phyloP scores from a whole-genome alignment of 92 coral and sea anemone genomes.

The Scolanthus callimorphus region DNA sequence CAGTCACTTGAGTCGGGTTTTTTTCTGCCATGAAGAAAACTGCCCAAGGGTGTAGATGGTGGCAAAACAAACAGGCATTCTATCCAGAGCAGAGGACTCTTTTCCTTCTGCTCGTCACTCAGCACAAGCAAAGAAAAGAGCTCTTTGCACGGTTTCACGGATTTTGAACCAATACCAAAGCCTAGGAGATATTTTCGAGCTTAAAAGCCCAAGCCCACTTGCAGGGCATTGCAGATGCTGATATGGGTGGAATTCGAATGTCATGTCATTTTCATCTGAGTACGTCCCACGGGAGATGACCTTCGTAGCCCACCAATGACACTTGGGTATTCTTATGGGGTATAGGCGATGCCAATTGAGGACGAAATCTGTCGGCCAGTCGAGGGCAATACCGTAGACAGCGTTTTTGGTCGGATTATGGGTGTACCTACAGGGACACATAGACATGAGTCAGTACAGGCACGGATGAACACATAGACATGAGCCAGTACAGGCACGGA shows the following conservation, averaged over 20 bases:
- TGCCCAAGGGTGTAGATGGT: too few relatives aligned
- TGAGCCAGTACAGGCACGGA: not conserved
- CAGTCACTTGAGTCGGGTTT: too few relatives aligned
- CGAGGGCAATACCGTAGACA: slow-evolving; percentile 72
- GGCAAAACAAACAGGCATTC: too few relatives aligned
- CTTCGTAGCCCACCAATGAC: slow-evolving; percentile 58
- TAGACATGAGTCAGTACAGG: not conserved
- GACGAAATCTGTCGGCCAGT: slow-evolving; percentile 60
- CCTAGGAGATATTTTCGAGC: slow-evolving; percentile 38
- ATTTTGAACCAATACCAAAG: too few relatives aligned
- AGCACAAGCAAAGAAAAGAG: too few relatives aligned
- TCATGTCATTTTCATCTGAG: slow-evolving; percentile 32
- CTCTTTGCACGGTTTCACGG: too few relatives aligned
- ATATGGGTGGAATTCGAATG: slow-evolving; percentile 65
- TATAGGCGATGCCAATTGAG: slow-evolving; percentile 44
- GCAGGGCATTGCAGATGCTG: slow-evolving; percentile 67
- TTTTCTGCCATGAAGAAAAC: too few relatives aligned
- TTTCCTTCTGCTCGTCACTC: too few relatives aligned
- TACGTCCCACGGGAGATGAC: slow-evolving; percentile 46
- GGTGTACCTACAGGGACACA: slow-evolving; percentile 64
- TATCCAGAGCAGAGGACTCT: too few relatives aligned
- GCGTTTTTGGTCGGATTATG: slow-evolving; percentile 33
- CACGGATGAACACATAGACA: not conserved
- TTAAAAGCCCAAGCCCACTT: slow-evolving; percentile 95
- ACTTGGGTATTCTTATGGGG: slow-evolving; percentile 46